Evolutionary conservation across 1,140 invertebrate genomes (phyloP).

Genomic region (Vollenhovia emeryi): DNA sequence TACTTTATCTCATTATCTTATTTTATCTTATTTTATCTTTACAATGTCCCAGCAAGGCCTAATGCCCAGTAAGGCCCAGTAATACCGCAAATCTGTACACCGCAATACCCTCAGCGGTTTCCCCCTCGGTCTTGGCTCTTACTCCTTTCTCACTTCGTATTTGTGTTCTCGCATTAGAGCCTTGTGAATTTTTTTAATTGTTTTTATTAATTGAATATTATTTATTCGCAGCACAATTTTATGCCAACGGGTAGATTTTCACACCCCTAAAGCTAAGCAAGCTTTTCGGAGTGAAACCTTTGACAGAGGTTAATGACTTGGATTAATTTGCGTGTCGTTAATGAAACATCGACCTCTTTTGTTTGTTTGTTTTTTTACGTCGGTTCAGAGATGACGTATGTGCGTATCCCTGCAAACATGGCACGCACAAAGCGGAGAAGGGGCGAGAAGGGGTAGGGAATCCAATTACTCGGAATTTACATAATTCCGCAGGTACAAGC

Average conservation of each 20-base stretch:
- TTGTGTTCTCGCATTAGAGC: too few species aligned
- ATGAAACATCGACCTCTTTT: neutral
- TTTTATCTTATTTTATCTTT: too few species aligned
- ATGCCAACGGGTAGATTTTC: neutral
- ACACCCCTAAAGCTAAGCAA: neutral
- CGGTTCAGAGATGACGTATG: neutral
- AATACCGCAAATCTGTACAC: too few species aligned
- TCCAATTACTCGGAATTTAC: slow-evolving; percentile 70
- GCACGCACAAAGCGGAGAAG: neutral
- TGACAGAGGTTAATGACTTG: neutral
- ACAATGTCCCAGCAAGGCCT: too few species aligned
- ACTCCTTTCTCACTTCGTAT: too few species aligned
- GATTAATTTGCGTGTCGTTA: neutral
- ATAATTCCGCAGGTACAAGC: slow-evolving; percentile 63
- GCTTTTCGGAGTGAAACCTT: neutral
- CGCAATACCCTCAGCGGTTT: too few species aligned
- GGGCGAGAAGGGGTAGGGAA: slow-evolving; percentile 2
- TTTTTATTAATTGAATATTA: too few species aligned
- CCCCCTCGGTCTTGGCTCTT: too few species aligned
- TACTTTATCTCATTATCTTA: too few species aligned
- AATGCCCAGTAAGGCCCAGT: too few species aligned
- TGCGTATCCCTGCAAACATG: slow-evolving; percentile 11
- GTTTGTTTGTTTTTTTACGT: neutral
- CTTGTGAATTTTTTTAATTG: too few species aligned
- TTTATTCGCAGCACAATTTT: neutral